These are phyloP conservation scores for Propithecus deckenii DNA, from an alignment of 2,797 vertebrate species.

Conservation along the genomic window DNA sequence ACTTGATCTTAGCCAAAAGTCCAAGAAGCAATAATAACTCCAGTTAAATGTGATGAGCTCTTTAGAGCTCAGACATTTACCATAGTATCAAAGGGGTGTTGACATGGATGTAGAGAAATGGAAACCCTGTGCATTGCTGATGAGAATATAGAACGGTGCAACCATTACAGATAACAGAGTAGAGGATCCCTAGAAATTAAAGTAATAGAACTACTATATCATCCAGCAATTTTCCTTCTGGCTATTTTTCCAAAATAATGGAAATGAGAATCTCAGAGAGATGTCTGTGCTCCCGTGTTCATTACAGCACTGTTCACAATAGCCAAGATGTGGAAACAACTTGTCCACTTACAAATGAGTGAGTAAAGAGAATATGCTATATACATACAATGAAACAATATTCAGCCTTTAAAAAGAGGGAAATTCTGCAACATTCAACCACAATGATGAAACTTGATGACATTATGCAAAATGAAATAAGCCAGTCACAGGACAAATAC, in stretches of 20 bases:
- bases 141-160: neutral
- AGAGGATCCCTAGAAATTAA: neutral
- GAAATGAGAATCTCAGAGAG: neutral
- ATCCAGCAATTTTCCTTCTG: neutral
- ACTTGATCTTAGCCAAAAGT: neutral
- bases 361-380: neutral
- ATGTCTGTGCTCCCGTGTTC: neutral
- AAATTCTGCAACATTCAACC: neutral
- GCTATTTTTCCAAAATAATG: neutral
- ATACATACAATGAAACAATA: neutral
- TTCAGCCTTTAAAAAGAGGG: neutral
- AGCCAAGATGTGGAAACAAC: neutral
- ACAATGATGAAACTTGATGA: neutral
- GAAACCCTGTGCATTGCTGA: neutral
- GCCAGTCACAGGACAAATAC: neutral
- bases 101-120: neutral
- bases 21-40: neutral
- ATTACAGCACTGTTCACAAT: too few relatives aligned
- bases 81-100: neutral
- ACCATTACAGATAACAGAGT: neutral
- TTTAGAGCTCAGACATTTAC: neutral
- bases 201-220: neutral
- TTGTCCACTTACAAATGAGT: neutral
- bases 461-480: neutral
- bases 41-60: neutral